Conservation (phyloP, 2,113 vertebrate species). For the Laticauda laticaudata region DNA sequence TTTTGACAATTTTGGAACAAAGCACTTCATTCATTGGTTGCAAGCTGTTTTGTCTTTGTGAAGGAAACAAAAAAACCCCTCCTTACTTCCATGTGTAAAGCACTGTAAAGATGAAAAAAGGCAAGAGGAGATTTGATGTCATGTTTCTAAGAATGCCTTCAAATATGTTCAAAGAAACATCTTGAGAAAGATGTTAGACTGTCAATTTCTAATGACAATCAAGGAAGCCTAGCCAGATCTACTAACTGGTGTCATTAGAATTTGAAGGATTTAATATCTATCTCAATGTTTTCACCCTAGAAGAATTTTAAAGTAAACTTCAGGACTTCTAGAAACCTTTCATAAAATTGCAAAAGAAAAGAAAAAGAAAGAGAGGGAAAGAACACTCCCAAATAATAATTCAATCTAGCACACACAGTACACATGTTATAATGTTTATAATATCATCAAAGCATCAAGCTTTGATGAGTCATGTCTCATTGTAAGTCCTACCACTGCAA, state of each 20-base stretch:
- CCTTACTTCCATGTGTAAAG: background rate
- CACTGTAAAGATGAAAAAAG: background rate
- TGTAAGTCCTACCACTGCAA: background rate
- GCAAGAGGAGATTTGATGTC: background rate
- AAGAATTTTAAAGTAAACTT: background rate
- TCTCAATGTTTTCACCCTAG: background rate
- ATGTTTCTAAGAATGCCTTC: background rate
- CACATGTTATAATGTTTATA: background rate
- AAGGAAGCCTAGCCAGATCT: background rate
- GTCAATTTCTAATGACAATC: background rate
- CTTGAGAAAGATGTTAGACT: background rate
- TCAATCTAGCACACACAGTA: background rate
- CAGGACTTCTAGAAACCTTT: background rate
- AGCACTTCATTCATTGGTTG: background rate
- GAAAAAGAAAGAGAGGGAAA: background rate
- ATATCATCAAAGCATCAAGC: background rate
- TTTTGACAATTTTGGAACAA: background rate
- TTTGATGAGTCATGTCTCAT: background rate
- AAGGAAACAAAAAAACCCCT: background rate
- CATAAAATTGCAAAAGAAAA: background rate
- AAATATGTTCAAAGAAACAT: background rate
- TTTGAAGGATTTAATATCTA: background rate
- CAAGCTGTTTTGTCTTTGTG: background rate
- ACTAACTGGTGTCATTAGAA: background rate
- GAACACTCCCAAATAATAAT: background rate